phyloP scores from a whole-genome alignment of 2,888 invertebrate species.

The Noctua pronuba region DNA sequence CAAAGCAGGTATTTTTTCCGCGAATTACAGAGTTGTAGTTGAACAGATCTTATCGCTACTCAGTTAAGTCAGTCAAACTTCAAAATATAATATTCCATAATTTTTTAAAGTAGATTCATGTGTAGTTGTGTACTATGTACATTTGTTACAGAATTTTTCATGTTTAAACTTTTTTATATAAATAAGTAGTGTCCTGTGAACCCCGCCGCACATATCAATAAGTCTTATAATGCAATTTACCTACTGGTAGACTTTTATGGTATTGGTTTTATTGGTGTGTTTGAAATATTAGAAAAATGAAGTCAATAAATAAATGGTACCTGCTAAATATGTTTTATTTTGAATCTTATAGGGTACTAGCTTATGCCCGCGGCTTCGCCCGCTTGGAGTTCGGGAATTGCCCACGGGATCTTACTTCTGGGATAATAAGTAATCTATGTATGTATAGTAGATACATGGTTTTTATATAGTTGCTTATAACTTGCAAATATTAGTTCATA shows the following conservation, averaged over 20 bases:
- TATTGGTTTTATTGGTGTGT: conserved; percentile 51
- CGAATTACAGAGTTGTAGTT: neutral
- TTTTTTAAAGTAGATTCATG: conserved; percentile 38
- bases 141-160: conserved; percentile 52
- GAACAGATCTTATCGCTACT: conserved; percentile 15
- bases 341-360: neutral
- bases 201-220: conserved; percentile 55
- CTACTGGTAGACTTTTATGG: conserved; percentile 14
- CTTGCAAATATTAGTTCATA: no score
- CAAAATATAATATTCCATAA: conserved; percentile 25
- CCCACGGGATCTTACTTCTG: no score
- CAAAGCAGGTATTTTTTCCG: conserved; percentile 23
- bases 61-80: conserved; percentile 48
- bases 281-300: conserved; percentile 53
- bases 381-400: no score
- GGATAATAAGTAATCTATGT: no score
- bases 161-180: conserved; percentile 44
- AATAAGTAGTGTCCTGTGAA: conserved; percentile 55
- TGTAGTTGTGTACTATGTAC: conserved; percentile 79
- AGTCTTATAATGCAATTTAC: conserved; percentile 38
- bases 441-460: no score
- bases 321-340: conserved; percentile 56
- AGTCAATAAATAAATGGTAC: conserved; percentile 72
- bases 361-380: no score
- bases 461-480: no score